Percentiles rank a stretch among this genome's conserved stretches.
Conservation (phyloP, 2,888 invertebrate species). For the Disparrhopalites patrizii region DNA sequence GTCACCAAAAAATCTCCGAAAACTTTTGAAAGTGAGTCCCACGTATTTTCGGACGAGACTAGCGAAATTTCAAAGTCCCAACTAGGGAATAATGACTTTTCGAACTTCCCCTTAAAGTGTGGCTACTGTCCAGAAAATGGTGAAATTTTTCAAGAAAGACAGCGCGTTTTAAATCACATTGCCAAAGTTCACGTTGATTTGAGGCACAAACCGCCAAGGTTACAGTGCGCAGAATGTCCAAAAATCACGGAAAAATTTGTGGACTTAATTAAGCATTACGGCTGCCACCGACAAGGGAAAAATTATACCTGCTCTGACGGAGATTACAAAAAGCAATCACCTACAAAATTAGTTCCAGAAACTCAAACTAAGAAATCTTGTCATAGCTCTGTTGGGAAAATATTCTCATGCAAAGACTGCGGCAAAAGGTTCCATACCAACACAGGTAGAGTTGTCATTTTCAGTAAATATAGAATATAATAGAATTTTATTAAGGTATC, state of each 20-base stretch:
- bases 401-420: constrained; percentile 32
- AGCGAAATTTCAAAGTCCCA: neutral
- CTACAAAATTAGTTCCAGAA: constrained; percentile 35
- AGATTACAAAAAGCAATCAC: constrained; percentile 32
- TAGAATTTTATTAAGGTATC: neutral
- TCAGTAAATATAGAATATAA: neutral
- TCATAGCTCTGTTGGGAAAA: constrained; percentile 23
- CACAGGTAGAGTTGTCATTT: constrained; percentile 15
- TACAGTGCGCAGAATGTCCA: constrained; percentile 34
- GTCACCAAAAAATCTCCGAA: neutral
- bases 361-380: constrained; percentile 32
- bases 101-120: constrained; percentile 21
- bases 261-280: constrained; percentile 32
- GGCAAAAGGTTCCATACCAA: constrained; percentile 35
- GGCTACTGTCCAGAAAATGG: constrained; percentile 21
- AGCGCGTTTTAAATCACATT: constrained; percentile 16
- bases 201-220: constrained; percentile 11
- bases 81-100: neutral
- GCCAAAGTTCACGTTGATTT: constrained; percentile 19
- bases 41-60: neutral
- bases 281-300: constrained; percentile 31
- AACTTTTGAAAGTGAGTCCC: neutral
- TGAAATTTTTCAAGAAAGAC: constrained; percentile 23
- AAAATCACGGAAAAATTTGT: constrained; percentile 37
- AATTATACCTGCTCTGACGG: constrained; percentile 29